A percentile compares a stretch with the other conserved stretches of the same genome.
Conservation (phyloP, 2,888 invertebrate genomes). For the Hesperia comma region DNA sequence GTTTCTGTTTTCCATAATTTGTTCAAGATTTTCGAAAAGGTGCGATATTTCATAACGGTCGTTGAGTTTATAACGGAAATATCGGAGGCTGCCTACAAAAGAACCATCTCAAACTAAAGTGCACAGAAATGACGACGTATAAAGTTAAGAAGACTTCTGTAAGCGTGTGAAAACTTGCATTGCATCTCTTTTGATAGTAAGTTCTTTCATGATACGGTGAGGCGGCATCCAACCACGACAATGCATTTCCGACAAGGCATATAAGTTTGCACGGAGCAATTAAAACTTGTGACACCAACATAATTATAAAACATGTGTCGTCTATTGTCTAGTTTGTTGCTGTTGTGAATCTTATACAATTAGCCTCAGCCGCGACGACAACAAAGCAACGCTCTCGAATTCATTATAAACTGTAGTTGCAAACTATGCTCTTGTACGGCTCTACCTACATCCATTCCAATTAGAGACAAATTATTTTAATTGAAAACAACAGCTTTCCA, state of each 20-base stretch:
- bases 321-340: slow-evolving; percentile 39
- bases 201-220: slow-evolving; percentile 57
- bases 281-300: slow-evolving; percentile 60
- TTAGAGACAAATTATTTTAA: slow-evolving; percentile 21
- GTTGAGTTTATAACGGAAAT: not conserved
- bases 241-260: slow-evolving; percentile 52
- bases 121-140: slow-evolving; percentile 40
- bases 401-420: slow-evolving; percentile 23
- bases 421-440: slow-evolving; percentile 5
- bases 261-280: slow-evolving; percentile 53
- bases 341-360: slow-evolving; percentile 40
- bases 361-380: slow-evolving; percentile 24
- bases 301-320: slow-evolving; percentile 49
- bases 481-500: slow-evolving; percentile 14
- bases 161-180: slow-evolving; percentile 53
- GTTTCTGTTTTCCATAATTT: not conserved
- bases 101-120: not conserved
- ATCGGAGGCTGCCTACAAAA: not conserved
- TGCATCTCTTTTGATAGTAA: slow-evolving; percentile 56
- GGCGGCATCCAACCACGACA: slow-evolving; percentile 52
- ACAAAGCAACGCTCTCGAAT: slow-evolving; percentile 27
- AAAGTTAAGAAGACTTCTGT: slow-evolving; percentile 48
- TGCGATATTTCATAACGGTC: not conserved
- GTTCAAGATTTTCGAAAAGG: not conserved
- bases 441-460: slow-evolving; percentile 20